These are phyloP conservation scores for Rugalucina vietnamica DNA, from an alignment of 2,888 invertebrate species.

Conservation along the genomic window DNA sequence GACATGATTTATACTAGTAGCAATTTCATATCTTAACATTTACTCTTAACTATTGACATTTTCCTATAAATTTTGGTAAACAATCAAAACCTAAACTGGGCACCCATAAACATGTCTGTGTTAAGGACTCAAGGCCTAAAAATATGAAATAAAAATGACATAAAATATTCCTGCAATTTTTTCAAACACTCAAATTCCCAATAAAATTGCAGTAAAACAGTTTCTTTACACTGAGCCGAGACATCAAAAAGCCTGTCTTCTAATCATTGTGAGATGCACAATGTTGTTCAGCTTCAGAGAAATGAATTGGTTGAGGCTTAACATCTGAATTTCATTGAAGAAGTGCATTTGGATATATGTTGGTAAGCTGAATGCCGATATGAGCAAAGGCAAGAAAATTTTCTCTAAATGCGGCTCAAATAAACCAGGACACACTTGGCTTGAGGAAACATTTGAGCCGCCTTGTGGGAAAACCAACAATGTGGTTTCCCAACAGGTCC, in stretches of 20 bases:
- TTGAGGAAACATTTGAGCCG: background rate
- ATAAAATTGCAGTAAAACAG: background rate
- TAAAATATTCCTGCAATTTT: background rate
- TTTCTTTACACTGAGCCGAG: too few species aligned
- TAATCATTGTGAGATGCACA: too few species aligned
- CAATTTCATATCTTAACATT: conserved; percentile 12
- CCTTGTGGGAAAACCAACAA: too few species aligned
- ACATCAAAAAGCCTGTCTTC: too few species aligned
- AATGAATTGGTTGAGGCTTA: too few species aligned
- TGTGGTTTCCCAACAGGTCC: too few species aligned
- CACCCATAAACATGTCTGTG: background rate
- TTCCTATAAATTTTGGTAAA: background rate
- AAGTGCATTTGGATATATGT: too few species aligned
- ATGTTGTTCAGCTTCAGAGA: too few species aligned
- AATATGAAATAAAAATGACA: conserved; percentile 4
- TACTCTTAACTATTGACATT: conserved; percentile 12
- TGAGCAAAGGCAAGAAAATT: too few species aligned
- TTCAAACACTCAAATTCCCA: background rate
- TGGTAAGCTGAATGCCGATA: too few species aligned
- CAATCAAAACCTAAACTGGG: background rate
- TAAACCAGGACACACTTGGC: background rate
- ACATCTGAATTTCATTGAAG: too few species aligned
- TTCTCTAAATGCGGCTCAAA: background rate
- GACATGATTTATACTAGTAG: conserved; percentile 4
- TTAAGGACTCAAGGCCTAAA: background rate